These are phyloP conservation scores for Champsocephalus gunnari DNA, from an alignment of 2,797 vertebrate species.

Conservation along the genomic window DNA sequence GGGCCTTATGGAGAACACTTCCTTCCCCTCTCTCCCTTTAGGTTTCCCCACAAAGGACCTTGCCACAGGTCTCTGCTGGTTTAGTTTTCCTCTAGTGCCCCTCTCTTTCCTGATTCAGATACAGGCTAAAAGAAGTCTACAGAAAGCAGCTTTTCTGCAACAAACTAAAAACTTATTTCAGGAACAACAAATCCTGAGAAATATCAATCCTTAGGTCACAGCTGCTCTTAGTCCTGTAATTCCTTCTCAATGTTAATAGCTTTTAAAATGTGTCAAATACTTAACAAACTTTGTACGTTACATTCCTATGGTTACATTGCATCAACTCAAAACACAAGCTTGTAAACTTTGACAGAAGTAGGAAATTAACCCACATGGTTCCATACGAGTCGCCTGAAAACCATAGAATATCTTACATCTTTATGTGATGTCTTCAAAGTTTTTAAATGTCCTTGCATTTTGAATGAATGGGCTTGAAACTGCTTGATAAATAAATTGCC, in stretches of 20 bases:
- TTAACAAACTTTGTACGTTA: background rate
- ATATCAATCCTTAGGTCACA: background rate
- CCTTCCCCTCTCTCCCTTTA: slow-evolving; percentile 25
- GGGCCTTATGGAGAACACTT: slow-evolving; percentile 33
- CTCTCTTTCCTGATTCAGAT: slow-evolving; percentile 3
- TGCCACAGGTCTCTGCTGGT: slow-evolving; percentile 22
- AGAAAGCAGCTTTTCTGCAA: background rate
- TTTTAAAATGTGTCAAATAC: slow-evolving; percentile 17
- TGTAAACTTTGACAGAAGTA: background rate
- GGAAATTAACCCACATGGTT: background rate
- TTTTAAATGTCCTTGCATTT: no score
- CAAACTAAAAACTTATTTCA: background rate
- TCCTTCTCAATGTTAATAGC: background rate
- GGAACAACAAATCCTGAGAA: background rate
- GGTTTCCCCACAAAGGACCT: slow-evolving; percentile 22
- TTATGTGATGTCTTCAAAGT: no score
- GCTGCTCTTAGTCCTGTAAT: background rate
- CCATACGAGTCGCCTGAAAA: no score
- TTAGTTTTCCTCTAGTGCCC: slow-evolving; percentile 2
- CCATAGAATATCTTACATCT: no score
- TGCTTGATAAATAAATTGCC: no score
- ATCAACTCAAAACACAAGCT: background rate
- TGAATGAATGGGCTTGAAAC: no score
- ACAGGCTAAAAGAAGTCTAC: background rate
- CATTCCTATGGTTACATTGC: background rate